Evolutionary conservation across 2,888 invertebrate genomes (phyloP), one percentile per base, ranked within the genome.

Genomic region (Lithophane ornitopus): DNA sequence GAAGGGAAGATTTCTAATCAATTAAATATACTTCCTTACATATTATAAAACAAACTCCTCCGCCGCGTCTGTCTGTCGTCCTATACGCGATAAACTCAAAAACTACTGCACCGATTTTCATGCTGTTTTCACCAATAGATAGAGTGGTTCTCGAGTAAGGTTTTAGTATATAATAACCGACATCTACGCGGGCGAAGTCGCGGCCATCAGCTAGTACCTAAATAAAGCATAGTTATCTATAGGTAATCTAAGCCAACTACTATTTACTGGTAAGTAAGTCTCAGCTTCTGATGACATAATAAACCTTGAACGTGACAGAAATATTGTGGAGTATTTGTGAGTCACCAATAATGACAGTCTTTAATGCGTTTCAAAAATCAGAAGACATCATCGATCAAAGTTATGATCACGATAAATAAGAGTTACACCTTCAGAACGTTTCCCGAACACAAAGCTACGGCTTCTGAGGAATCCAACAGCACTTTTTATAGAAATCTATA

Each of bases 401-500:
- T 62, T 63, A 82, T 70, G 71, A 63, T 61, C 52, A 69, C 61
- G 39, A 73, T 52, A 77, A 87, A 74, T 68, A 11, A 59, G 34
- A 68, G 66, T 71, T 71, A 80, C 66, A 80, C 70, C 74, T 78
- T 80, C 66, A 61, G 52, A 79, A 72, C 44, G 61, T 74, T 81
- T 78, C 61, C 66, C 78, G 63, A 81, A 81, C 75, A 78, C 84
- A 88, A 88, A 87, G 78, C 85, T 73, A 80, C 90, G 87, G 89
- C 87, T 91, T 87, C 90, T 88, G 87, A 89, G 92, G 93, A 94
- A 93, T 94, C 88, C 91, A 87, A 88, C 87, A 82, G 90, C 90
- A 90, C 92, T 94, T 93, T 92, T 93, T 92, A 93, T 94, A 94
- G 93, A 91, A 85, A 87, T 89, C 92, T 95, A 95, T 91, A 92